These are phyloP conservation scores for Tenthredo scrophulariae DNA, from an alignment of 2,888 invertebrate species.

Conservation along the genomic window DNA sequence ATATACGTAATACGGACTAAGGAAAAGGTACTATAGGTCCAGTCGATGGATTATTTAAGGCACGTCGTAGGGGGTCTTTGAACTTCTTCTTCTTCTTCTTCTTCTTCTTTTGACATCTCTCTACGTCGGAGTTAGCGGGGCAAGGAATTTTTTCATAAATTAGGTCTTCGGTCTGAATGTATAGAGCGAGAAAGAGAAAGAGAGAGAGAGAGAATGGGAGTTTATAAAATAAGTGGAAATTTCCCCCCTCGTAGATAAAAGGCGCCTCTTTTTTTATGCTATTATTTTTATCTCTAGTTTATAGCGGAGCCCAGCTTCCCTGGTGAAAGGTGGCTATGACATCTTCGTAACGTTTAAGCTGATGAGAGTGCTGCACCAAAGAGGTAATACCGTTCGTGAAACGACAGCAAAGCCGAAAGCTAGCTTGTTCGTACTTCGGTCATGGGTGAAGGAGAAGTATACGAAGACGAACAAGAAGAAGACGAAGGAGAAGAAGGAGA, in stretches of 20 bases:
- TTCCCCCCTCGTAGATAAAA: neutral
- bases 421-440: neutral
- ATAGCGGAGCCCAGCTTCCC: neutral
- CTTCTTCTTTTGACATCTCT: neutral
- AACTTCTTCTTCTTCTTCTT: constrained; percentile 1
- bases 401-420: constrained; percentile 14
- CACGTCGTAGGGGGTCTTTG: constrained; percentile 18
- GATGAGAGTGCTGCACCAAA: constrained; percentile 17
- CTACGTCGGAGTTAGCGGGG: neutral
- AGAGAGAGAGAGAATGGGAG: neutral
- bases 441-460: neutral
- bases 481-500: neutral
- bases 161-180: neutral
- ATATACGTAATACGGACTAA: neutral
- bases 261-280: constrained; percentile 1
- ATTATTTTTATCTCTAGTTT: neutral
- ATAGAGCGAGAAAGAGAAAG: neutral
- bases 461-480: neutral
- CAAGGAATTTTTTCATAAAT: constrained; percentile 17
- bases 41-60: constrained; percentile 12
- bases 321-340: neutral
- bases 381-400: neutral
- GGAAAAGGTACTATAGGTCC: constrained; percentile 3
- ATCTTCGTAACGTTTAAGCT: constrained; percentile 28
- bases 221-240: constrained; percentile 7